Percentiles rank a stretch among this genome's conserved stretches.
phyloP scores from a whole-genome alignment of 2,797 vertebrate species.

The Coracias cyanogaster region DNA sequence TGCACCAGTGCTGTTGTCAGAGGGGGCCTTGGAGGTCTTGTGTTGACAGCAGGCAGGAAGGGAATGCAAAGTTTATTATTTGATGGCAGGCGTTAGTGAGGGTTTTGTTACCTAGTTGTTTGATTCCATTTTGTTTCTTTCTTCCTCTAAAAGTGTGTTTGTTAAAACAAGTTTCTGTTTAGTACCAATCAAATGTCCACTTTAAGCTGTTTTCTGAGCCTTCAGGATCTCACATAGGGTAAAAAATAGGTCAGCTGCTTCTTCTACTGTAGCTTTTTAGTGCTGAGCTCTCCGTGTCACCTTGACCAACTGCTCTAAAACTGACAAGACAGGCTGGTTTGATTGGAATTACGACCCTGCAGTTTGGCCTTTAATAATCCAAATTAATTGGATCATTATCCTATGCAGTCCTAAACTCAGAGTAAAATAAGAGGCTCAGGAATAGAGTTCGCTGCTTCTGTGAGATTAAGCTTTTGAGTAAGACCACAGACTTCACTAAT shows the following conservation, averaged over 20 bases:
- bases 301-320: not conserved
- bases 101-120: not conserved
- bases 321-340: not conserved
- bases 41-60: not conserved
- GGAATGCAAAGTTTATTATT: constrained; percentile 9
- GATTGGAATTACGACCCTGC: not conserved
- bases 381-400: not conserved
- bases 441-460: not conserved
- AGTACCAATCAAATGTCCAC: not conserved
- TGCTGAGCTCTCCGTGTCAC: not conserved
- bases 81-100: not conserved
- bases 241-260: not conserved
- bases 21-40: not conserved
- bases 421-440: not conserved
- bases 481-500: not conserved
- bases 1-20: not conserved
- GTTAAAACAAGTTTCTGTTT: not conserved
- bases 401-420: not conserved
- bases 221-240: not conserved
- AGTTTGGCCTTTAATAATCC: not conserved
- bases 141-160: not conserved
- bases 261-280: not conserved
- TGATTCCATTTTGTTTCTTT: not conserved
- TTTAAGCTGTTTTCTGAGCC: not conserved
- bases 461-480: not conserved